Evolutionary conservation across 1,140 invertebrate species (phyloP), one percentile per base, ranked within the genome.

Genomic region (Nebria ingens): DNA sequence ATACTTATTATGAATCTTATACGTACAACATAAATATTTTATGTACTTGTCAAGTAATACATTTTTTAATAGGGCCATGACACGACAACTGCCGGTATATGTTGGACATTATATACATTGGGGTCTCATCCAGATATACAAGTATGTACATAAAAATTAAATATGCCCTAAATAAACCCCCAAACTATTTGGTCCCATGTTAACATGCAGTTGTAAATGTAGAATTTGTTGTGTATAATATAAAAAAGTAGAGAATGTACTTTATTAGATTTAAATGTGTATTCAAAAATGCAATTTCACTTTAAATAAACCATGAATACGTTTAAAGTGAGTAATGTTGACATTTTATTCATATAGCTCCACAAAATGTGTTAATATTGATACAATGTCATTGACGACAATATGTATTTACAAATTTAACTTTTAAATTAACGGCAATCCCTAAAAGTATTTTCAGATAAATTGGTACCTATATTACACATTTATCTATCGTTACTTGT

Each of bases 101-200:
- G 66, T 54, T 82, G 77, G 75, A 71, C 73, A 0, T 60, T 82
- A 19, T 79, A 85, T 68, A 61, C 82, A 11, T 64, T 91, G 6
- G 86, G 81, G 1, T 76, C 75, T 55, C 68, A 87, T 69, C 79
- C 76, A 11, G 77, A 86, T 54, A 74, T 69, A 49, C 81, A 87
- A 71, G 71, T 74, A 60, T 72, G 65, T 11, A 22, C 23, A 22
- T 45, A 25, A 22, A 52, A 21, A 29, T 21, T 19, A 53, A 19
- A 29, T 51, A 25, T 23, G 45, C 42, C 29, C 13, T 29, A 34
- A 13, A 40, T 6, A 22, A 3, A 29, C 4, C 13, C 13, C 13
- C 13, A 29, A 6, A n/a, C n/a, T n/a, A n/a, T n/a, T n/a, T n/a
- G n/a, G n/a, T n/a, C n/a, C n/a, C n/a, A n/a, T n/a, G n/a, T n/a